phyloP scores from a whole-genome alignment of 2,797 vertebrate species.

The Lepus townsendii region DNA sequence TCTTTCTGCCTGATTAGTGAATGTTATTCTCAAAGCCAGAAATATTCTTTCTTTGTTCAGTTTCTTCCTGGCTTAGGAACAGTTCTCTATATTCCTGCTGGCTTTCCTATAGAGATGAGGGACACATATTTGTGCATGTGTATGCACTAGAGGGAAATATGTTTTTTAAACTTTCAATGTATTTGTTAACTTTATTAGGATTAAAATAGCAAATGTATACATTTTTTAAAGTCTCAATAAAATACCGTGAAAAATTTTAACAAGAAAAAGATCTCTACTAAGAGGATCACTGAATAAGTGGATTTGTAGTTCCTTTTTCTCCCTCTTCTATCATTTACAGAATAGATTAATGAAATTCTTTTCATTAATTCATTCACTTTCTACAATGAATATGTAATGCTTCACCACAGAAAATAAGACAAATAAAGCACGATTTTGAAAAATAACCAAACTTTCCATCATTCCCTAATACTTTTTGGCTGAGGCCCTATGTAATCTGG shows the following conservation, averaged over 20 bases:
- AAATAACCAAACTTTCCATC: constrained; percentile 37
- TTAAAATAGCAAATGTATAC: not conserved
- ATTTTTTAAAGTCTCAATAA: not conserved
- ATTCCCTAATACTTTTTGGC: constrained; percentile 55
- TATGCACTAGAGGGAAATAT: not conserved
- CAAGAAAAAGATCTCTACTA: not conserved
- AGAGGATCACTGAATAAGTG: not conserved
- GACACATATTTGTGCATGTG: not conserved
- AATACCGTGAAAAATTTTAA: not conserved
- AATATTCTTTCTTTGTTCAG: not conserved
- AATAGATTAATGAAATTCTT: not conserved
- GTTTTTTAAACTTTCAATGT: not conserved
- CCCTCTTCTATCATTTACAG: not conserved
- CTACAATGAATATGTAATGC: not conserved
- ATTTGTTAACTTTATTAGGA: not conserved
- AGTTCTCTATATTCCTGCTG: not conserved
- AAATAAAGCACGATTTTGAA: not conserved
- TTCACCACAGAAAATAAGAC: not conserved
- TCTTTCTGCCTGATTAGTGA: not conserved
- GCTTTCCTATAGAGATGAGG: not conserved
- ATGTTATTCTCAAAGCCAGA: not conserved
- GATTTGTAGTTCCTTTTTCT: not conserved
- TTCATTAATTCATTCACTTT: not conserved
- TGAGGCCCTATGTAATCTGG: constrained; percentile 18
- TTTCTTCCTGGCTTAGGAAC: not conserved